Evolutionary conservation across 2,888 invertebrate species (phyloP).

Genomic region (Meliscaeva auricollis): DNA sequence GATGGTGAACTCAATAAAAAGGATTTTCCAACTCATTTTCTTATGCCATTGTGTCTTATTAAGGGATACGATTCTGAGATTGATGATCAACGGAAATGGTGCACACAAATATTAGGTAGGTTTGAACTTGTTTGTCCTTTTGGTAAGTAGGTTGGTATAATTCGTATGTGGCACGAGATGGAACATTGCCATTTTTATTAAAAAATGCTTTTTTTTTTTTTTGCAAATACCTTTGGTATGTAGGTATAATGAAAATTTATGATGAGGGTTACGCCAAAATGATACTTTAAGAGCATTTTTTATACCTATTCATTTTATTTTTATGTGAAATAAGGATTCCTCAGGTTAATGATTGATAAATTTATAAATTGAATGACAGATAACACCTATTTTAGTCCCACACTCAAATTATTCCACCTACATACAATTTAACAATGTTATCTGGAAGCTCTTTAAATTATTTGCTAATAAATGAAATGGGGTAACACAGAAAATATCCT

Average conservation of each 20-base stretch:
- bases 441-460: neutral
- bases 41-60: constrained; percentile 73
- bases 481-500: neutral
- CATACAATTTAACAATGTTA: neutral
- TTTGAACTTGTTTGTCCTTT: neutral
- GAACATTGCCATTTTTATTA: constrained; percentile 27
- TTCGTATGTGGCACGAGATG: constrained; percentile 47
- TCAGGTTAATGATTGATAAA: constrained; percentile 63
- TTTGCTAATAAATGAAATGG: constrained; percentile 1
- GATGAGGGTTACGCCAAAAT: constrained; percentile 68
- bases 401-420: neutral
- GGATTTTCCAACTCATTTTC: constrained; percentile 75
- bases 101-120: constrained; percentile 56
- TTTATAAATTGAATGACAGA: constrained; percentile 39
- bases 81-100: constrained; percentile 75
- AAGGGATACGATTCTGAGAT: constrained; percentile 73
- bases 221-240: neutral
- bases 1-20: constrained; percentile 74
- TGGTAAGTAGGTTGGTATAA: constrained; percentile 3
- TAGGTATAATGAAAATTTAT: constrained; percentile 71
- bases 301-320: constrained; percentile 14
- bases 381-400: neutral
- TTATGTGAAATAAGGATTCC: constrained; percentile 3
- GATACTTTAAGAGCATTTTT: constrained; percentile 56
- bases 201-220: constrained; percentile 9